These are phyloP conservation scores for Chrysaora quinquecirrha DNA, from an alignment of 30 jellyfish, hydroid and myxozoan genomes.

Conservation along the genomic window DNA sequence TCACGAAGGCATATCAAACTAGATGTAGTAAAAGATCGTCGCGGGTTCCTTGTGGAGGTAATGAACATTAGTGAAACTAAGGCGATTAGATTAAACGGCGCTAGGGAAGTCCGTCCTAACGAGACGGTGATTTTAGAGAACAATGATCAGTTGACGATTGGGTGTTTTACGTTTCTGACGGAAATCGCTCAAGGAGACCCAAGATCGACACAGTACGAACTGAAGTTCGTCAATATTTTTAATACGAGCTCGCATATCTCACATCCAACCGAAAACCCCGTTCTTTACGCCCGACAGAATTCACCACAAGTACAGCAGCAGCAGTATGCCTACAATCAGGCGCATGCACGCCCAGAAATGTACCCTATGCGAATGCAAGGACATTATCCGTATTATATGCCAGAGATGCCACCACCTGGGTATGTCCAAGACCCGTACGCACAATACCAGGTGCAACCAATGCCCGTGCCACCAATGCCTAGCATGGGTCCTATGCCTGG, in stretches of 20 bases:
- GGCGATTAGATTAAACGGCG: constrained; percentile 42
- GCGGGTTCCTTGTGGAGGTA: constrained; percentile 33
- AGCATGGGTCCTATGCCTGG: neutral
- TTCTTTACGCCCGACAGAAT: neutral
- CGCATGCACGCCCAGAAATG: neutral
- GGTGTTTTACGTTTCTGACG: constrained; percentile 46
- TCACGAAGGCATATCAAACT: constrained; percentile 47
- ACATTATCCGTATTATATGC: neutral
- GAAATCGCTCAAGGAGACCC: constrained; percentile 54
- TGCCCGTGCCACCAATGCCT: neutral
- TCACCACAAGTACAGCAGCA: neutral
- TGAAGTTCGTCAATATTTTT: constrained; percentile 9
- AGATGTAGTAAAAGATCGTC: constrained; percentile 7
- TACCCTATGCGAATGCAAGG: neutral
- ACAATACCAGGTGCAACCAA: neutral
- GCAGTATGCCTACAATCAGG: neutral
- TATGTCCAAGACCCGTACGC: neutral
- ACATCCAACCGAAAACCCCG: neutral
- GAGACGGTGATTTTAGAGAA: constrained; percentile 1
- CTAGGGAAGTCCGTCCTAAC: neutral
- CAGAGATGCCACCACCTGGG: neutral
- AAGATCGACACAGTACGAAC: constrained; percentile 27
- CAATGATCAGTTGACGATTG: constrained; percentile 55
- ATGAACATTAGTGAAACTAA: constrained; percentile 39
- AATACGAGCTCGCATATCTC: neutral